Evolutionary conservation across 2,888 invertebrate genomes (phyloP), one percentile per base, ranked within the genome.

Genomic region (Philereme vetulata): DNA sequence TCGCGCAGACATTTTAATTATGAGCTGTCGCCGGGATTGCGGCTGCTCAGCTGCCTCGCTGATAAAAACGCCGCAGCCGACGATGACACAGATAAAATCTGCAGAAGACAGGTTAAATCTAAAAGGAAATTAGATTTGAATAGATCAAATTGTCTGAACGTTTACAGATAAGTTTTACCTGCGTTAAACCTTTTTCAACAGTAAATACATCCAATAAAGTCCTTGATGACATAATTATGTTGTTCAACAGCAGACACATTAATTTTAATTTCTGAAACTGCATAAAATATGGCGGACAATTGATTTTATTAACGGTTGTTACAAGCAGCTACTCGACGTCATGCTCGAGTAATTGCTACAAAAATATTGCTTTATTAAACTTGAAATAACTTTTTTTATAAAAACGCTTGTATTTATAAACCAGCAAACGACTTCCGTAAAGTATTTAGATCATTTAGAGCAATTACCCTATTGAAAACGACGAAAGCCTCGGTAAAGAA

Each of bases 1-100:
- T 78, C 82, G 76, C 78, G 72, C 76, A 81, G 90, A 90, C 90
- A 84, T 90, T 91, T 91, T 91, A 91, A 92, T 92, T 91, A 91
- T 85, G 81, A 86, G 84, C 88, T 90, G 90, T 87, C 89, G 83
- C 75, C 78, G 72, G 77, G 80, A 81, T 81, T 75, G 78, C 77
- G 72, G 74, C 76, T 76, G 75, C 75, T 79, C 78, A 77, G 72
- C 73, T 72, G 75, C 74, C 77, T 68, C 38, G 51, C 78, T 80
- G 86, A 88, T 86, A 90, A 89, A 88, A 89, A 84, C 81, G 76
- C 76, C 62, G 36, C 74, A 68, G 72, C 74, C 81, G 65, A 74
- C 82, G 82, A 82, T 81, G 84, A 82, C 84, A 76, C 71, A 83
- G 88, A 89, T 88, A 88, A 85, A 88, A 85, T 86, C 88, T 88